Evolutionary conservation across 2,888 invertebrate species (phyloP).

Genomic region (Myopa testacea): DNA sequence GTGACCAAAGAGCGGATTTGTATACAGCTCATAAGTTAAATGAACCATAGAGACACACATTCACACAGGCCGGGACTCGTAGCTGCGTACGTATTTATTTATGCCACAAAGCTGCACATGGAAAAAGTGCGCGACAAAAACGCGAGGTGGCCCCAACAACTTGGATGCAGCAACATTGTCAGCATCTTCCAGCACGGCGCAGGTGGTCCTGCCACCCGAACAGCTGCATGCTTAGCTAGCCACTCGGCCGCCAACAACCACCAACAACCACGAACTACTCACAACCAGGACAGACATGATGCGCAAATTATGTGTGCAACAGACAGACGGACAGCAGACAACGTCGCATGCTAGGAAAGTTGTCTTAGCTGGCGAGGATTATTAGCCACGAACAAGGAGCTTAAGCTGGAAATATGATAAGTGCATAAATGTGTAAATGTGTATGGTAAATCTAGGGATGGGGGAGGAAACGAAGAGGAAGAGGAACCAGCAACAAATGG

Average conservation of each 20-base stretch:
- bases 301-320: background rate
- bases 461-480: background rate
- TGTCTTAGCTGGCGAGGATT: slow-evolving; percentile 13
- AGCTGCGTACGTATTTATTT: no score
- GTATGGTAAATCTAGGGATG: background rate
- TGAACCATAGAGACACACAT: no score
- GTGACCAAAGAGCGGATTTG: no score
- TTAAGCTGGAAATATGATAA: slow-evolving; percentile 19
- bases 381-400: slow-evolving; percentile 10
- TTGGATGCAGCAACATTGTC: no score
- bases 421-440: background rate
- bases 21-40: no score
- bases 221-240: background rate
- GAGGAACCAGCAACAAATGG: background rate
- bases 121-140: background rate
- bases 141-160: background rate
- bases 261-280: no score
- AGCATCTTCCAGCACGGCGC: background rate
- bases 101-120: no score
- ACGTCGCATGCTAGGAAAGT: background rate
- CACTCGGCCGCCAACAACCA: background rate
- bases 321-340: background rate
- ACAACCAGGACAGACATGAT: background rate
- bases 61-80: no score
- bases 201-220: slow-evolving; percentile 9